Evolutionary conservation across 2,113 vertebrate genomes (phyloP), one percentile per base, ranked within the genome.

Genomic region (Pogonocichla stellata): DNA sequence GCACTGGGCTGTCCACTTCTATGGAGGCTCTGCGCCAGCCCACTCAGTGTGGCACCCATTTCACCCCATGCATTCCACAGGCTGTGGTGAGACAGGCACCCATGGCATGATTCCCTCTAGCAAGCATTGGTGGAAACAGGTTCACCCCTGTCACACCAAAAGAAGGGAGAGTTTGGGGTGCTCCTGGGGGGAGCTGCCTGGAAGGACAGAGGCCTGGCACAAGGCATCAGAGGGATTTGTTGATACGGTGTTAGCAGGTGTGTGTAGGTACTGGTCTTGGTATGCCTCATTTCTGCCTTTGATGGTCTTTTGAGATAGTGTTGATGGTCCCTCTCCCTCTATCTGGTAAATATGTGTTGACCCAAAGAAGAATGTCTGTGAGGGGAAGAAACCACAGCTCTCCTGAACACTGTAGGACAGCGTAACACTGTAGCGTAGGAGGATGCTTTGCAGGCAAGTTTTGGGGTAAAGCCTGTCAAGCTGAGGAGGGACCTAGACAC

Each of bases 121-220:
- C 0, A 6, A n/a, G 9, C 34, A 6, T 2, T 0, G 1, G 5
- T 3, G 5, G 54, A n/a, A 69, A 14, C 25, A 58, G 0, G 0
- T 19, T 11, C 1, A 0, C 6, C 12, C 4, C 4, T 2, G 2
- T 67, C 25, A 67, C 23, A 54, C 5, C 17, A 26, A 50, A 79
- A 57, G 31, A 70, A 61, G 4, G 18, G 7, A 82, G 31, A 10
- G 25, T 24, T 33, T 1, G 1, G n/a, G 28, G 4, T 26, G 38
- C 4, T n/a, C 6, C 26, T 86, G 23, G 4, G 58, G 19, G 11
- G 56, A 75, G 7, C 22, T 47, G 2, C 17, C 22, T 58, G 25
- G 17, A 17, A 62, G 33, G 9, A 80, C 43, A 72, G 10, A 8
- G 16, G 13, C 5, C 7, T 26, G 18, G 20, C 1, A 3, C 34